Evolutionary conservation across 2,797 vertebrate species (phyloP).

Genomic region (Spinus olivaceus): DNA sequence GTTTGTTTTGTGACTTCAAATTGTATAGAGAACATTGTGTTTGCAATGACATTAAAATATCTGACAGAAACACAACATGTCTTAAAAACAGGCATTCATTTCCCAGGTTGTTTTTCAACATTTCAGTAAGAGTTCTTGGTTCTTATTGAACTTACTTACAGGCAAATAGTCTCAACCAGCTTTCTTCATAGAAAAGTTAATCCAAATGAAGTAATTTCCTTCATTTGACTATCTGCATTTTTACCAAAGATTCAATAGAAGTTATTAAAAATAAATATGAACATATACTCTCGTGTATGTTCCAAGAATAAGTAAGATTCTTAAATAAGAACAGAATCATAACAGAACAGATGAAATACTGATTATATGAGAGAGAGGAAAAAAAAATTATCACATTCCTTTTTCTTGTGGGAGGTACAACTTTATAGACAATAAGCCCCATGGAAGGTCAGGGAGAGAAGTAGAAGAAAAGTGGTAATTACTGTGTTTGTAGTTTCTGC

Average conservation of each 20-base stretch:
- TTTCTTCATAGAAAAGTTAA: background rate
- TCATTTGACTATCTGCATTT: background rate
- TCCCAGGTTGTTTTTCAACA: background rate
- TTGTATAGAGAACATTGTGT: background rate
- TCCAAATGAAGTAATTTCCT: background rate
- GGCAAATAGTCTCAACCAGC: background rate
- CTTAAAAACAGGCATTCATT: background rate
- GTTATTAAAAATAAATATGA: background rate
- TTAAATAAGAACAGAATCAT: background rate
- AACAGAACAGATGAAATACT: background rate
- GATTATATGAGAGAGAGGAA: background rate
- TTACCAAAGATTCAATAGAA: background rate
- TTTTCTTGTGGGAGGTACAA: background rate
- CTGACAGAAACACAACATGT: background rate
- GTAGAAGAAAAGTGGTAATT: background rate
- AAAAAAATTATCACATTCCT: background rate
- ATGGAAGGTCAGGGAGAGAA: background rate
- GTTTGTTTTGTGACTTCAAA: background rate
- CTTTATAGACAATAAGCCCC: background rate
- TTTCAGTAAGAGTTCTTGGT: background rate
- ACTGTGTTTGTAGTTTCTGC: slow-evolving; percentile 83
- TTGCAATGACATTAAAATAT: background rate
- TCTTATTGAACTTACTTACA: background rate
- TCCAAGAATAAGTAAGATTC: background rate
- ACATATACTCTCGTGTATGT: background rate